Conservation (phyloP, 2,888 invertebrate species). For the Cephus runcator region DNA sequence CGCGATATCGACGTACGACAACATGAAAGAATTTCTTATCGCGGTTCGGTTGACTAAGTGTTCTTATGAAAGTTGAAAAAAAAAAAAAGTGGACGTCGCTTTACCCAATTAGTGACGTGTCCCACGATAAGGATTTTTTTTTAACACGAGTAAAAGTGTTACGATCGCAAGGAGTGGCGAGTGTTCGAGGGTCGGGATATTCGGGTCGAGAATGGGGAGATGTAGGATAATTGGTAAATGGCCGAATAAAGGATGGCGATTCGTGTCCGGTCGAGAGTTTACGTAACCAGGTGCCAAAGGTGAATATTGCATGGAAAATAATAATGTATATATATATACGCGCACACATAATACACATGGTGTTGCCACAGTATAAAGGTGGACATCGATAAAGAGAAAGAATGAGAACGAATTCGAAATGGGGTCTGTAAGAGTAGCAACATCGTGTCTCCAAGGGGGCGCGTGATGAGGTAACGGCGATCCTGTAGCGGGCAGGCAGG, state of each 20-base stretch:
- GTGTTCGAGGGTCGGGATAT: not conserved
- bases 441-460: not conserved
- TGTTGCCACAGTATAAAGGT: not conserved
- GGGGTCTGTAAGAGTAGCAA: not conserved
- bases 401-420: not conserved
- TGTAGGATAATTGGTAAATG: not conserved
- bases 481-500: not conserved
- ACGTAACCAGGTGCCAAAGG: not conserved
- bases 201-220: not conserved
- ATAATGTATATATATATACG: not conserved
- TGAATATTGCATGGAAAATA: not conserved
- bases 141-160: not conserved
- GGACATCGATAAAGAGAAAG: not conserved
- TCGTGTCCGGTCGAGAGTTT: not conserved
- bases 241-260: not conserved
- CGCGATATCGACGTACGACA: not conserved
- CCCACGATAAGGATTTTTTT: not conserved
- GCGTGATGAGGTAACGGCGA: constrained; percentile 5
- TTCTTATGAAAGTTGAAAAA: not conserved
- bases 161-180: not conserved
- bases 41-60: not conserved
- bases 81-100: not conserved
- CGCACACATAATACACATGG: not conserved
- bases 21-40: not conserved
- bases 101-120: not conserved